Percentiles rank a stretch among this genome's conserved stretches.
These are phyloP conservation scores for Chondrosia reniformis DNA, from an alignment of 37 sponge, comb jelly and placozoan species.

Conservation along the genomic window DNA sequence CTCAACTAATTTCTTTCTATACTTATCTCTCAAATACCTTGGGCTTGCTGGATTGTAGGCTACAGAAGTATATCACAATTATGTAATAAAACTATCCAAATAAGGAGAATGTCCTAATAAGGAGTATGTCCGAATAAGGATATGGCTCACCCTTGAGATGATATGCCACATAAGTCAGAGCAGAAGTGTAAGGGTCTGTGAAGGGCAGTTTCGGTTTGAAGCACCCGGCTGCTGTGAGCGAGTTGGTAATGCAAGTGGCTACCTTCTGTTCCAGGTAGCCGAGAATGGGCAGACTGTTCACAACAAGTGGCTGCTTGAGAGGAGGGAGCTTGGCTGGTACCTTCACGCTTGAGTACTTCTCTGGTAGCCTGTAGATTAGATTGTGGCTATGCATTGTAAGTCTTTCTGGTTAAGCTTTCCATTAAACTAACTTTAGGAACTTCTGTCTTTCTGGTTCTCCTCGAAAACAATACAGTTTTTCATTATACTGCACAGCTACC, in stretches of 20 bases:
- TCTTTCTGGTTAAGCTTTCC: background rate
- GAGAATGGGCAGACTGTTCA: conserved; percentile 83
- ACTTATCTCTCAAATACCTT: conserved; percentile 76
- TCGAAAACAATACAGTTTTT: conserved; percentile 71
- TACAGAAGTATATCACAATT: conserved; percentile 20
- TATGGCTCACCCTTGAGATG: conserved; percentile 97
- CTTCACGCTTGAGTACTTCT: conserved; percentile 37
- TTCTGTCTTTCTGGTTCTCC: conserved; percentile 61
- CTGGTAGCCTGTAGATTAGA: conserved; percentile 45
- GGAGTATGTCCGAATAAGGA: too few species aligned
- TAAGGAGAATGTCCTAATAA: too few species aligned
- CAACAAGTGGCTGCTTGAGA: conserved; percentile 47
- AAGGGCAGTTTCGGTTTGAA: conserved; percentile 93
- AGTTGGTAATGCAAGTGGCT: conserved; percentile 73
- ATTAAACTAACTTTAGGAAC: conserved; percentile 67
- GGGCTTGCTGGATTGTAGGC: conserved; percentile 85
- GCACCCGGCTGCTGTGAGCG: conserved; percentile 76
- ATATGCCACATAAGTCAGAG: conserved; percentile 78
- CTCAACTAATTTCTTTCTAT: conserved; percentile 69
- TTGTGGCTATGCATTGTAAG: background rate
- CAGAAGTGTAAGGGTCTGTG: conserved; percentile 62
- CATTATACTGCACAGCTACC: conserved; percentile 66
- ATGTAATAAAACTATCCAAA: too few species aligned
- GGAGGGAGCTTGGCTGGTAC: conserved; percentile 93
- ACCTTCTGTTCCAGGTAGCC: conserved; percentile 96